Conservation (phyloP, 37 sponge, comb jelly and placozoan genomes). For the Mnemiopsis leidyi region DNA sequence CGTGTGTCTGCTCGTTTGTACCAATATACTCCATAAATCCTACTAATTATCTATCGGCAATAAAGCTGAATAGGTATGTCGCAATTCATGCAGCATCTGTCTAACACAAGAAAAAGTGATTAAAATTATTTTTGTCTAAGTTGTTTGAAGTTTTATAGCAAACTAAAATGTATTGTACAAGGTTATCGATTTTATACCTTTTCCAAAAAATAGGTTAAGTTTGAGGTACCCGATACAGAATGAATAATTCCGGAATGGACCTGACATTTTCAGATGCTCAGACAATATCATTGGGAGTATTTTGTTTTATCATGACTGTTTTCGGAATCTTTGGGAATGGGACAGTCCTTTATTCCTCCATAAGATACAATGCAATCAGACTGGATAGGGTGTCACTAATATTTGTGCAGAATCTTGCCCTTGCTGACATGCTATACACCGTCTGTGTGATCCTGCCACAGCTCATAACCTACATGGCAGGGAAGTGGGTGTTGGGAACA, state of each 20-base stretch:
- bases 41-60: too few relatives aligned
- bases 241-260: background rate
- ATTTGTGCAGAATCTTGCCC: conserved; percentile 4
- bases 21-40: too few relatives aligned
- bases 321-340: conserved; percentile 45
- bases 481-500: conserved; percentile 12
- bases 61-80: too few relatives aligned
- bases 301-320: conserved; percentile 48
- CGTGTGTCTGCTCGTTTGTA: too few relatives aligned
- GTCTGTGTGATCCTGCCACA: conserved; percentile 41
- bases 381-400: conserved; percentile 39
- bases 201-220: too few relatives aligned
- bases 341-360: conserved; percentile 52
- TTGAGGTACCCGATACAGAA: too few relatives aligned
- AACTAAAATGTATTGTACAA: too few relatives aligned
- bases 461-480: background rate
- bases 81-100: too few relatives aligned
- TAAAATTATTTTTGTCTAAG: too few relatives aligned
- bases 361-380: conserved; percentile 49
- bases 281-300: background rate
- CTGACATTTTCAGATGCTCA: background rate
- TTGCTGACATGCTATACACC: conserved; percentile 61
- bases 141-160: too few relatives aligned
- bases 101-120: too few relatives aligned
- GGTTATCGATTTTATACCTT: too few relatives aligned